Evolutionary conservation across 2,888 invertebrate genomes (phyloP).

Genomic region (Stenchaetothrips biformis): DNA sequence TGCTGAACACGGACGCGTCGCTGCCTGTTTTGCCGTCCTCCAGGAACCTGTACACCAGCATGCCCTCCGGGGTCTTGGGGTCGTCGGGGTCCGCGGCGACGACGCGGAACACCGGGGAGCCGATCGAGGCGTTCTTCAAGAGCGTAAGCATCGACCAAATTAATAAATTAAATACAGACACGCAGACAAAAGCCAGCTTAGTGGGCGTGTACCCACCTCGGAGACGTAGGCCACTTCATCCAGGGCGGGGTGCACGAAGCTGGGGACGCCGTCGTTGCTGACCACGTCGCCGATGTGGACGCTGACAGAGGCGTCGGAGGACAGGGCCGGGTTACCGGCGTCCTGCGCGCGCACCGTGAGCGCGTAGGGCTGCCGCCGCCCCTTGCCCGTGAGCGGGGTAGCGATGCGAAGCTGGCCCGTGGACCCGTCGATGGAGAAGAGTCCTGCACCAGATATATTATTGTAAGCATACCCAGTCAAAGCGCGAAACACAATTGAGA

Average conservation of each 20-base stretch:
- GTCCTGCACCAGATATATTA: conserved; percentile 46
- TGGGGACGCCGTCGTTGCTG: conserved; percentile 73
- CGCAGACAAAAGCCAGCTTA: neutral
- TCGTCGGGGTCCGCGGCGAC: conserved; percentile 74
- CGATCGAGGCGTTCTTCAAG: conserved; percentile 64
- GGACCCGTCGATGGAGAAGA: conserved; percentile 60
- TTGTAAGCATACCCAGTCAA: neutral
- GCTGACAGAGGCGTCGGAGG: conserved; percentile 57
- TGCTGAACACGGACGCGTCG: conserved; percentile 38
- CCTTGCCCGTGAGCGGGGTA: conserved; percentile 65
- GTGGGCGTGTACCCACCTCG: conserved; percentile 51
- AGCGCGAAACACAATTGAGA: neutral
- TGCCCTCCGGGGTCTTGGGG: conserved; percentile 68
- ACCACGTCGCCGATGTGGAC: conserved; percentile 74
- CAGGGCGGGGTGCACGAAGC: conserved; percentile 63
- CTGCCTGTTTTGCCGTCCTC: conserved; percentile 56
- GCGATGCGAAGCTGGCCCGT: conserved; percentile 65
- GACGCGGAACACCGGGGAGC: conserved; percentile 69
- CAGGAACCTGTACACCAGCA: conserved; percentile 64
- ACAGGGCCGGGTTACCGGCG: conserved; percentile 58
- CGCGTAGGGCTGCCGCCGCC: conserved; percentile 67
- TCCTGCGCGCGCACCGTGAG: conserved; percentile 65
- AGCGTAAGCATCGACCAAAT: neutral
- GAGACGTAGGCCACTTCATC: conserved; percentile 65
- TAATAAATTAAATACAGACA: neutral